phyloP scores from a whole-genome alignment of 2,888 invertebrate species.

The Erpobdella octoculata region DNA sequence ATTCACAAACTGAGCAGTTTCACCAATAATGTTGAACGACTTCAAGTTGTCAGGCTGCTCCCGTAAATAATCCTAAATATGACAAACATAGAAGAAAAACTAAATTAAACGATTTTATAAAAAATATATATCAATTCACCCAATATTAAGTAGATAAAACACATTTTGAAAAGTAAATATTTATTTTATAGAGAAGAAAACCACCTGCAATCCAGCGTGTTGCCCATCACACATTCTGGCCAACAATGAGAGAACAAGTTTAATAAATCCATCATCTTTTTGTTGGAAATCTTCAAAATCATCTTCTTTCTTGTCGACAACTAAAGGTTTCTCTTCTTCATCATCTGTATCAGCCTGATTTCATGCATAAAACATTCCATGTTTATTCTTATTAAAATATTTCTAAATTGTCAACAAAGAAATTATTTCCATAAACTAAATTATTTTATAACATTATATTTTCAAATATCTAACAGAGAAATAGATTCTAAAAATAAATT shows the following conservation, averaged over 20 bases:
- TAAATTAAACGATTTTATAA: background rate
- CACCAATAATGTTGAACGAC: constrained; percentile 51
- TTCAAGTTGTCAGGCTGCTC: constrained; percentile 53
- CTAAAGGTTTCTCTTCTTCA: constrained; percentile 5
- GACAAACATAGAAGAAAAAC: constrained; percentile 12
- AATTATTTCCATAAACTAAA: too few species aligned
- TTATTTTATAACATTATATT: too few species aligned
- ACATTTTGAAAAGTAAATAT: background rate
- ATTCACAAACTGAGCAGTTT: constrained; percentile 50
- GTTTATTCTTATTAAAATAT: background rate
- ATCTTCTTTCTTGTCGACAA: constrained; percentile 30
- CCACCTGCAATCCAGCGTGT: constrained; percentile 48
- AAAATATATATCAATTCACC: background rate
- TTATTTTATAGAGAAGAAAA: background rate
- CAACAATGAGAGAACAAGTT: constrained; percentile 51
- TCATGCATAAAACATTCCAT: background rate
- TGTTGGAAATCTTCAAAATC: constrained; percentile 36
- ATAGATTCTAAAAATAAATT: background rate
- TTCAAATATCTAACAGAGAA: background rate
- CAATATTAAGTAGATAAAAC: too few species aligned
- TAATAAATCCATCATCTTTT: constrained; percentile 51
- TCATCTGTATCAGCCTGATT: constrained; percentile 2
- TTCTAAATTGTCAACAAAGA: background rate
- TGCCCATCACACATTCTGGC: constrained; percentile 52
- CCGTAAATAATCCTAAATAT: constrained; percentile 51